Evolutionary conservation across 2,797 vertebrate genomes (phyloP).

Genomic region (Eospalax fontanierii): DNA sequence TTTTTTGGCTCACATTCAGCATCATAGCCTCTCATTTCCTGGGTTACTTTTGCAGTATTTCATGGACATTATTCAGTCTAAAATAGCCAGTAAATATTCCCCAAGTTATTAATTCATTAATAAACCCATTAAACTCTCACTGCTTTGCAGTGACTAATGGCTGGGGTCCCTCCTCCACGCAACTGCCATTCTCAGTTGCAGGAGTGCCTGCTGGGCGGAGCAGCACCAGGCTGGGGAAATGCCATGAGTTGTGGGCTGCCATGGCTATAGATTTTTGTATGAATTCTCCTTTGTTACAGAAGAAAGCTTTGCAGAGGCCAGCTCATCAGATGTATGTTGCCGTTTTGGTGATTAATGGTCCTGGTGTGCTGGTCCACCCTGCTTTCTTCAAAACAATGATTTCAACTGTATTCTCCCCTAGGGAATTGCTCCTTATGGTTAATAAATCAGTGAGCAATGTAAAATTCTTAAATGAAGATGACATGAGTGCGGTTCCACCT

Average conservation of each 20-base stretch:
- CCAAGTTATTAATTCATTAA: conserved; percentile 75
- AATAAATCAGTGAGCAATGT: conserved; percentile 73
- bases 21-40: conserved; percentile 12
- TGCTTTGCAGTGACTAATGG: conserved; percentile 34
- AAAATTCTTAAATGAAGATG: conserved; percentile 74
- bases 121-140: conserved; percentile 70
- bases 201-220: not conserved
- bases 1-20: not conserved
- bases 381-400: conserved; percentile 83
- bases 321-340: conserved; percentile 54
- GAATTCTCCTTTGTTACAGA: conserved; percentile 64
- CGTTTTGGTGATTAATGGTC: conserved; percentile 80
- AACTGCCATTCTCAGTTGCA: not conserved
- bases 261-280: not conserved
- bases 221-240: not conserved
- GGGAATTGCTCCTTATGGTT: conserved; percentile 66
- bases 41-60: conserved; percentile 31
- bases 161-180: not conserved
- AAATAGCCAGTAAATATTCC: conserved; percentile 58
- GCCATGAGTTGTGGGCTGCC: not conserved
- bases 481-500: conserved; percentile 61
- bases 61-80: conserved; percentile 62
- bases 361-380: conserved; percentile 63
- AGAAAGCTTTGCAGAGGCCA: conserved; percentile 32
- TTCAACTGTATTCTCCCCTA: conserved; percentile 68